Percentiles rank a stretch among this genome's conserved stretches.
These are phyloP conservation scores for Pluvianellus socialis DNA, from an alignment of 2,113 vertebrate genomes.

Conservation along the genomic window DNA sequence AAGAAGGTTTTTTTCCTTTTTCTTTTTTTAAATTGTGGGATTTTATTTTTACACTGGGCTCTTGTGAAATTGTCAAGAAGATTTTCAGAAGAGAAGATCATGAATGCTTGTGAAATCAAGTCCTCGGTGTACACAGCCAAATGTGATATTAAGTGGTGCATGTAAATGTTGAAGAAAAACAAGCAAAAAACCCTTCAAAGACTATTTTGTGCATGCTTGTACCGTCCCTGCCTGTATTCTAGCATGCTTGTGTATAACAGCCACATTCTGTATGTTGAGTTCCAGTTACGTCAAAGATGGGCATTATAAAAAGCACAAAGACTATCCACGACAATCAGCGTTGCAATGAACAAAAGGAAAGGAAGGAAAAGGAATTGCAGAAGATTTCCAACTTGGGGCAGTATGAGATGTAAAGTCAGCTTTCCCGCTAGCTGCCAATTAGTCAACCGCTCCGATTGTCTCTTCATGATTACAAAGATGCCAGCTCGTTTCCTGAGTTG, in stretches of 20 bases:
- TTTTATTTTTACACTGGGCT: slow-evolving; percentile 37
- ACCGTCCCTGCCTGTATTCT: slow-evolving; percentile 73
- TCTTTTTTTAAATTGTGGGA: background rate
- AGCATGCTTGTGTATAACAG: slow-evolving; percentile 79
- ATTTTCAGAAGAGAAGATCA: slow-evolving; percentile 54
- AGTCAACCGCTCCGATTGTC: slow-evolving; percentile 31
- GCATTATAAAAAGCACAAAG: slow-evolving; percentile 83
- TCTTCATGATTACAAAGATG: slow-evolving; percentile 23
- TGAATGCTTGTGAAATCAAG: slow-evolving; percentile 62
- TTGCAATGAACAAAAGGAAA: slow-evolving; percentile 48
- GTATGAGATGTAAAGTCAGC: slow-evolving; percentile 17
- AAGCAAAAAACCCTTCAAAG: slow-evolving; percentile 9
- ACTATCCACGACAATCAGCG: slow-evolving; percentile 80
- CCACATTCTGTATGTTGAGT: slow-evolving; percentile 73
- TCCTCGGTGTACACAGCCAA: slow-evolving; percentile 62
- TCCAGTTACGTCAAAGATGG: slow-evolving; percentile 72
- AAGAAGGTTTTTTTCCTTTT: background rate
- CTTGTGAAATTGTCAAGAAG: slow-evolving; percentile 59
- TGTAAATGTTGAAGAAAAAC: slow-evolving; percentile 69
- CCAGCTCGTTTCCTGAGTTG: background rate
- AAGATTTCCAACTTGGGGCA: background rate
- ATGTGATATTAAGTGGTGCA: slow-evolving; percentile 75
- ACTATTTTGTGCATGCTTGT: slow-evolving; percentile 81
- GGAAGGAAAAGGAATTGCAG: background rate
- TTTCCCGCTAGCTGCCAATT: slow-evolving; percentile 11